Base-by-base conservation (phyloP, 2,888 invertebrate species). In the Perithous albicinctus region DNA sequence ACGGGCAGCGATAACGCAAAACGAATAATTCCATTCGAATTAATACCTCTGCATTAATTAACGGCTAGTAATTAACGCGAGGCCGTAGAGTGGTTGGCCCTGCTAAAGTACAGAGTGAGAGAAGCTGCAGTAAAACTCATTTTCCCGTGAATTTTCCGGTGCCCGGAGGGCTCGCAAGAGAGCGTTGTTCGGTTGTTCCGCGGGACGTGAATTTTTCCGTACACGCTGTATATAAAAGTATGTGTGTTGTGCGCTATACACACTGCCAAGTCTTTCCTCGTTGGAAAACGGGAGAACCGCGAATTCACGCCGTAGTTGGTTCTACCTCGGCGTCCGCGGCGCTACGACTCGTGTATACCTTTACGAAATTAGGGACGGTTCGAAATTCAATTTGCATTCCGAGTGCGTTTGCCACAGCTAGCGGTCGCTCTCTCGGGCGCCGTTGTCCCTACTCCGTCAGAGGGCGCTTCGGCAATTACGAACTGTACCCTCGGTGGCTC, bases 331-430 rank as follows among this genome's bases (percentile, higher is more conserved):
- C 18, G 41, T 26, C 23, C 64, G 26, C 66, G 51, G 29, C 12
- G 48, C 64, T 54, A 15, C 80, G 76, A 69, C 81, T 63, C 77
- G 78, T 78, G 78, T 86, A 84, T 81, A 73, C 81, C 77, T 81
- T 73, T 77, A 78, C 77, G 74, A 81, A 77, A 74, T 80, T 83
- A 77, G 80, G 74, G 78, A 70, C 70, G 69, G 76, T 80, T 80
- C 64, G 78, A 83, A 83, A 83, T 83, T 80, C 77, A 83, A 83
- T 83, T 83, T 83, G 76, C 83, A 83, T 83, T 83, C 78, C 75
- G 82, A 82, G 78, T 82, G 82, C 78, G 78, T 80, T 77, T 80
- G 76, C 77, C 61, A n/a, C n/a, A 77, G 76, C 66, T 48, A 43
- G 66, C 70, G 38, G 54, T 70, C 48, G n/a, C 67, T 12, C 35